These are phyloP conservation scores for Urocolius indicus DNA, from an alignment of 2,113 vertebrate species.

Conservation along the genomic window DNA sequence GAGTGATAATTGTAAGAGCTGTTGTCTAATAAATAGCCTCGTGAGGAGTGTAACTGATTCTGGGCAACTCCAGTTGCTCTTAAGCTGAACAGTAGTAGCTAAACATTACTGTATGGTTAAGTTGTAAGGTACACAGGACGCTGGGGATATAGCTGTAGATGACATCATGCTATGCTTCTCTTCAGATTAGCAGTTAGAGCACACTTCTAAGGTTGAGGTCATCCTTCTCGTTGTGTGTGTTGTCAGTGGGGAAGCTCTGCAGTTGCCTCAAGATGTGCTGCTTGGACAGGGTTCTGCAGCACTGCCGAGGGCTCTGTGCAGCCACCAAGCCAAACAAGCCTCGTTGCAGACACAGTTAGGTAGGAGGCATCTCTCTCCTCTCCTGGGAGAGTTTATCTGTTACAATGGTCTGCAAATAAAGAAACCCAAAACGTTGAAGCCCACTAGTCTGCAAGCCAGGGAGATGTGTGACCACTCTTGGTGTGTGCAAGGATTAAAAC, in stretches of 20 bases:
- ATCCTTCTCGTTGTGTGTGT: fast-evolving
- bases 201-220: background rate
- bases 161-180: background rate
- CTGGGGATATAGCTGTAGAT: background rate
- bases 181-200: background rate
- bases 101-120: fast-evolving
- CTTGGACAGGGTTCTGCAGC: background rate
- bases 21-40: background rate
- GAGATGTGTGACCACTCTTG: fast-evolving
- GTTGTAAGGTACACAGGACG: background rate
- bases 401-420: background rate
- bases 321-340: background rate
- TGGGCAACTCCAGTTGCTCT: background rate
- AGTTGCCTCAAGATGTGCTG: background rate
- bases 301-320: background rate
- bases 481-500: background rate
- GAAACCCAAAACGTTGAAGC: background rate
- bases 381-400: background rate
- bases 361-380: background rate
- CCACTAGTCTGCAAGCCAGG: background rate
- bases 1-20: background rate
- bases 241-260: background rate
- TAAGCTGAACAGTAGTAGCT: background rate
- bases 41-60: background rate
- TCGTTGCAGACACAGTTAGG: background rate